Percentiles rank a stretch among this genome's conserved stretches.
phyloP scores from a whole-genome alignment of 2,113 vertebrate species.

The Hipposideros armiger region DNA sequence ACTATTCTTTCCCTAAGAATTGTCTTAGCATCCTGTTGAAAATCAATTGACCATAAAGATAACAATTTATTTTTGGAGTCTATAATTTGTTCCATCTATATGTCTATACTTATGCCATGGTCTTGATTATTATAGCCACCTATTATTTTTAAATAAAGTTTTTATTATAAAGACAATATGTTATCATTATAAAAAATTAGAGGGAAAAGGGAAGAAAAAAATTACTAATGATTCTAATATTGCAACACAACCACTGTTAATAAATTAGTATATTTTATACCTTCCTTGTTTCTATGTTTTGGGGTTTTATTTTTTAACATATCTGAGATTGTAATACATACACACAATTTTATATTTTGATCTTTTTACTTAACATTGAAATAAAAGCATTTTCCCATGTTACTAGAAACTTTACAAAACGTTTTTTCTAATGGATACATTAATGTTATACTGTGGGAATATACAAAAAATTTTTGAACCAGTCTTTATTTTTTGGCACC shows the following conservation, averaged over 20 bases:
- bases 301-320: conserved; percentile 1
- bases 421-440: not conserved
- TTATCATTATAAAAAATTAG: not conserved
- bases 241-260: not conserved
- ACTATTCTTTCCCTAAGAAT: not conserved
- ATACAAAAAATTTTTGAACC: not conserved
- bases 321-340: not conserved
- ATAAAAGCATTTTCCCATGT: conserved; percentile 13
- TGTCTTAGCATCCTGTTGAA: not conserved
- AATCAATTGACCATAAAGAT: not conserved
- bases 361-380: conserved; percentile 1
- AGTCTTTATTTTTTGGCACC: conserved; percentile 23
- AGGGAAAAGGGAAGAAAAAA: not conserved
- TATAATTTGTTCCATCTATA: not conserved
- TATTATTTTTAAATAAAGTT: not conserved
- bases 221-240: not conserved
- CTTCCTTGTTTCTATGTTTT: not conserved
- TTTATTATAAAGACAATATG: conserved; percentile 18
- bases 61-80: not conserved
- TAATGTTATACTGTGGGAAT: not conserved
- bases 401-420: conserved; percentile 31
- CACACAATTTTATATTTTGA: not conserved
- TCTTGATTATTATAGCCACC: not conserved
- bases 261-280: not conserved
- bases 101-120: not conserved